Evolutionary conservation across 2,113 vertebrate genomes (phyloP).

Genomic region (Ceratotherium simum): DNA sequence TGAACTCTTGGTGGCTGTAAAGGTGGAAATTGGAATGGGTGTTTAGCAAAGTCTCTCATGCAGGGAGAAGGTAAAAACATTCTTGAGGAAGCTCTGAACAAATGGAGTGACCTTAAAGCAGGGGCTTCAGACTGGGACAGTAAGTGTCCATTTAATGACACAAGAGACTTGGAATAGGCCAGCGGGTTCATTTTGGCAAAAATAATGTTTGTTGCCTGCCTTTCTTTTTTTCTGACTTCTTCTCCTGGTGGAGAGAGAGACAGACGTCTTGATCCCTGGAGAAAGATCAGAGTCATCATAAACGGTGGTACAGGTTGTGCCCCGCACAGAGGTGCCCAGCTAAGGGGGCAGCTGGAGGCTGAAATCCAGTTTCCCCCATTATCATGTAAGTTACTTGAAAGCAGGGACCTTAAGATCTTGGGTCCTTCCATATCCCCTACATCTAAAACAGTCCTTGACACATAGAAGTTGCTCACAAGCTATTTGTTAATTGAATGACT

Average conservation of each 20-base stretch:
- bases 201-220: not conserved
- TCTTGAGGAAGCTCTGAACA: not conserved
- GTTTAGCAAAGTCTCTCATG: not conserved
- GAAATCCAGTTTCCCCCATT: not conserved
- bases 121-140: not conserved
- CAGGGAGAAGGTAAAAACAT: not conserved
- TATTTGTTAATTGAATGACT: not conserved
- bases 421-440: not conserved
- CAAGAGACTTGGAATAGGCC: not conserved
- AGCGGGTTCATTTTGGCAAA: not conserved
- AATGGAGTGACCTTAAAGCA: not conserved
- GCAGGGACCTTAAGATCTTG: not conserved
- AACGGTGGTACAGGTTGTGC: not conserved
- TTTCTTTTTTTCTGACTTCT: not conserved
- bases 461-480: not conserved
- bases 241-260: not conserved
- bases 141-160: not conserved
- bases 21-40: not conserved
- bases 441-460: not conserved
- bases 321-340: not conserved
- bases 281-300: not conserved
- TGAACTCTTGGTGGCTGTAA: not conserved
- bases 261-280: not conserved
- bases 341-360: not conserved
- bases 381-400: not conserved